A percentile compares a stretch with the other conserved stretches of the same genome.
phyloP scores from a whole-genome alignment of 2,797 vertebrate genomes.

The Cryptoblepharus egeriae region DNA sequence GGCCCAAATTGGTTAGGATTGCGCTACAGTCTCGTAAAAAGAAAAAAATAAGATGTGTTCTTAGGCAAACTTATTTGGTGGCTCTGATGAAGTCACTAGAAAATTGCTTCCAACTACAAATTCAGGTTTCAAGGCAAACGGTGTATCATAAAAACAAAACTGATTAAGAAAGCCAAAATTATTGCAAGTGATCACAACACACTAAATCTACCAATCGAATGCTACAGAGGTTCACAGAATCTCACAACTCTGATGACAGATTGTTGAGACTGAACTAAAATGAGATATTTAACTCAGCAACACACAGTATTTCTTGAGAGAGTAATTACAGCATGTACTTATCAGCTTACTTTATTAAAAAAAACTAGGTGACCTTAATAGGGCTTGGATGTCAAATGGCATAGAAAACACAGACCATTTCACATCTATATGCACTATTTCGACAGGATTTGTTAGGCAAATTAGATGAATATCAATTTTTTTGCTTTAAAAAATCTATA shows the following conservation, averaged over 20 bases:
- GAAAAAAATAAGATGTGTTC: background rate
- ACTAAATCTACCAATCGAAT: background rate
- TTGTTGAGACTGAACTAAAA: background rate
- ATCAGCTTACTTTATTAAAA: no score
- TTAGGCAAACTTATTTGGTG: background rate
- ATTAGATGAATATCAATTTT: background rate
- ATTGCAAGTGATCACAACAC: background rate
- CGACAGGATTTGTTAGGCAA: background rate
- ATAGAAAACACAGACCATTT: background rate
- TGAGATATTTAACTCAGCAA: background rate
- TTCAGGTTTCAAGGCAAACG: background rate
- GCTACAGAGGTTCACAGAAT: background rate
- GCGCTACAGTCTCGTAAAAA: background rate
- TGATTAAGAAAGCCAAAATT: background rate
- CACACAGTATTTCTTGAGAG: background rate
- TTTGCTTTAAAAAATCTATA: background rate
- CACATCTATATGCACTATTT: background rate
- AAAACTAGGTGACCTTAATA: background rate
- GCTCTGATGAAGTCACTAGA: background rate
- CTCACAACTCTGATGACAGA: background rate
- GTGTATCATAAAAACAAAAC: background rate
- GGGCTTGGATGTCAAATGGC: background rate
- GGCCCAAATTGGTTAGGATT: no score
- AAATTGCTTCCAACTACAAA: background rate
- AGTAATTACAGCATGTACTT: background rate